Base-by-base conservation (phyloP, 2,888 invertebrate genomes). In the Panopea generosa region DNA sequence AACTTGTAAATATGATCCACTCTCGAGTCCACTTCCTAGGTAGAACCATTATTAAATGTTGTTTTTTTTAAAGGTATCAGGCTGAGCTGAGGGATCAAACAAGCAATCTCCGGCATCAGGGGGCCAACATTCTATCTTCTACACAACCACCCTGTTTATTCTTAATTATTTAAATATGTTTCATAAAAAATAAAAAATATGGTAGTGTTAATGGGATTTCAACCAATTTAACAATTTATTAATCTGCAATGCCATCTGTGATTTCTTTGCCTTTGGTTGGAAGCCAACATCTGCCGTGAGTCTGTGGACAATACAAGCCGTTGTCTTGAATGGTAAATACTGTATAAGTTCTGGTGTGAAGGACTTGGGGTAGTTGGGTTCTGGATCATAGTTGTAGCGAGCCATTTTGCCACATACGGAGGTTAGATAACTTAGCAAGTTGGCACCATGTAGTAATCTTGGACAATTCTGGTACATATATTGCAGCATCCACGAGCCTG, bases 401-500 rank as follows among this genome's bases (percentile, higher is more conserved):
- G 47, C 60, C 45, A 60, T 45, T 24, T 60, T 47, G n/a, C 6
- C 6, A 29, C 47, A 60, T 4, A 60, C 60, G 29, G 45, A 47
- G 16, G 60, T 60, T 9, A 60, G 20, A 20, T 60, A 60, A 18
- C 27, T 33, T 18, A 60, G 24, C 2, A 60, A 47, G 18, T 16
- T 27, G 0, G 14, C 16, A 20, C 47, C 18, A 4, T 29, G 2
- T 14, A 60, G 14, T n/a, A 60, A 24, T 3, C 29, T 22, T n/a
- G 6, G 20, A 2, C 3, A 20, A 27, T 47, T 60, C 26, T 60
- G 26, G 29, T 47, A 18, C 29, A 60, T 26, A 9, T 27, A 60
- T 24, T 60, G 47, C 14, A 60, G 60, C 49, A 60, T 49, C 60
- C 60, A 60, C 14, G 60, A 60, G 45, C 60, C 60, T 11, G 22